phyloP scores from a whole-genome alignment of 1,140 invertebrate species.

The Euwallacea fornicatus region DNA sequence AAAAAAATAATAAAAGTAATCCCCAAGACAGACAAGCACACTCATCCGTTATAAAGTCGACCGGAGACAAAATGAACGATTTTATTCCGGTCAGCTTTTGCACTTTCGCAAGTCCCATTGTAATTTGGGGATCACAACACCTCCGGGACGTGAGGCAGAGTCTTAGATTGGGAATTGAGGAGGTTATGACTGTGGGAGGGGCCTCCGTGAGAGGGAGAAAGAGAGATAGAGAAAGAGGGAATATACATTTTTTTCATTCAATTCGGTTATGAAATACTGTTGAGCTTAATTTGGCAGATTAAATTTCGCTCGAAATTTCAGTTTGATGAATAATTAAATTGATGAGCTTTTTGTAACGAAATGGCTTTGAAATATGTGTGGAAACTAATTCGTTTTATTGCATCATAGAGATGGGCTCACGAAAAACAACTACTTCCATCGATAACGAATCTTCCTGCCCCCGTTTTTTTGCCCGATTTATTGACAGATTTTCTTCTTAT shows the following conservation, averaged over 20 bases:
- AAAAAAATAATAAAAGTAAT: slow-evolving; percentile 36
- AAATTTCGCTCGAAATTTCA: neutral
- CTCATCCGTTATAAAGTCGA: slow-evolving; percentile 34
- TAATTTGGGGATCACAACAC: slow-evolving; percentile 47
- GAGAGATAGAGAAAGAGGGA: neutral
- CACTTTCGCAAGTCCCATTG: slow-evolving; percentile 44
- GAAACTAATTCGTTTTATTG: slow-evolving; percentile 4
- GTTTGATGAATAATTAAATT: slow-evolving; percentile 1
- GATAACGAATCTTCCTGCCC: no score
- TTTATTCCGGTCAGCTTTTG: slow-evolving; percentile 48
- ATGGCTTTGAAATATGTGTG: neutral
- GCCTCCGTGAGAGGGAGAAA: neutral
- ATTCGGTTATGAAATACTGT: neutral
- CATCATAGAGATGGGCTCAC: no score
- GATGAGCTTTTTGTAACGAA: neutral
- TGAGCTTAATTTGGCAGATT: neutral
- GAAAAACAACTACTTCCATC: no score
- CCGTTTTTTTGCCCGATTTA: no score
- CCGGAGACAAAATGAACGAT: slow-evolving; percentile 36
- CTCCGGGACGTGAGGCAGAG: slow-evolving; percentile 40
- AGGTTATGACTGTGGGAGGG: neutral
- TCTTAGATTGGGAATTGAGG: neutral
- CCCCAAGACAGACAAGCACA: slow-evolving; percentile 26
- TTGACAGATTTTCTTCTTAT: no score
- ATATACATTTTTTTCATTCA: neutral